Evolutionary conservation across 2,113 vertebrate species (phyloP).

Genomic region (Galemys pyrenaicus): DNA sequence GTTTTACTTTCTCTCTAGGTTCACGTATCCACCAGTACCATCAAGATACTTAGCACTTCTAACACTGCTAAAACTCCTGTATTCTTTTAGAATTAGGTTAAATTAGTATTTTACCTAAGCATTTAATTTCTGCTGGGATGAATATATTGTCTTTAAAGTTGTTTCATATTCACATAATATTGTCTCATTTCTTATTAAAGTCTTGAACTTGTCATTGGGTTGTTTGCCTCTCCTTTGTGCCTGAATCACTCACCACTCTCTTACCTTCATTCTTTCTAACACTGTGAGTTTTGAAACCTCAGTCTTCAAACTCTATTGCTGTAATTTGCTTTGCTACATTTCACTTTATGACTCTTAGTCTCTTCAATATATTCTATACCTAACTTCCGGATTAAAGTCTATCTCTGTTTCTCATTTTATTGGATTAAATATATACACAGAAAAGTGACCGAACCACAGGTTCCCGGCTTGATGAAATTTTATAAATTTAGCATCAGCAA

Average conservation of each 20-base stretch:
- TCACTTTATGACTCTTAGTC: background rate
- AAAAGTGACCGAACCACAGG: background rate
- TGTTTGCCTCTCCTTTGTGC: background rate
- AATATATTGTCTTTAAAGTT: background rate
- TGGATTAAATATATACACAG: background rate
- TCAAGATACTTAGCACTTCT: background rate
- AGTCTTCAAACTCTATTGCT: constrained; percentile 25
- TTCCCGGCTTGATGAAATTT: background rate
- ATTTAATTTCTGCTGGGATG: background rate
- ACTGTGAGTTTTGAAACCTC: background rate
- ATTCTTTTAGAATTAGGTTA: background rate
- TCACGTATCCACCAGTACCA: background rate
- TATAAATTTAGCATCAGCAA: background rate
- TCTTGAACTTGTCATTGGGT: background rate
- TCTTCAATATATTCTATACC: background rate
- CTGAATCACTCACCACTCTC: background rate
- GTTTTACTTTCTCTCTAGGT: background rate
- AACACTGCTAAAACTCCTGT: background rate
- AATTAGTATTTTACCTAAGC: background rate
- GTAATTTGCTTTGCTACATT: background rate
- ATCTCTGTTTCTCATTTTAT: background rate
- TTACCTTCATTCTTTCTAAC: background rate
- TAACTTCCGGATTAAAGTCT: background rate
- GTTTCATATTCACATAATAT: background rate
- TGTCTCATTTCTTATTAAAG: background rate